A percentile compares a stretch with the other conserved stretches of the same genome.
Evolutionary conservation across 2,888 invertebrate species (phyloP).

Genomic region (Lissocephala sabroskyi): DNA sequence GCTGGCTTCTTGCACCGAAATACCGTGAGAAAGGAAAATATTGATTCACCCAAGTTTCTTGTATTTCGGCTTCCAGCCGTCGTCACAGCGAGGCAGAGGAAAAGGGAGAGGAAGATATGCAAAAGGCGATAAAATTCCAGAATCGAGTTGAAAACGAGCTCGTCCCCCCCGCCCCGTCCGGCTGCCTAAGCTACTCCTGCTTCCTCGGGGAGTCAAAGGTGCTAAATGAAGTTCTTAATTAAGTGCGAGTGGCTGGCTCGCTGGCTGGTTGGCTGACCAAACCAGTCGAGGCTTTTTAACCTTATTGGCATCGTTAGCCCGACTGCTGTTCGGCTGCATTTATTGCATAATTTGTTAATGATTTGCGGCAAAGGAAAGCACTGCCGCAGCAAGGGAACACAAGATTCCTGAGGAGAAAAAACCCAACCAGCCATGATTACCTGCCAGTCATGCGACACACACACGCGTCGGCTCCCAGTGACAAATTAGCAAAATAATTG

Average conservation of each 20-base stretch:
- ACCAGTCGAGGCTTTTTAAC: background rate
- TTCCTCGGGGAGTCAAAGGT: constrained; percentile 39
- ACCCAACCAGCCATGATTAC: background rate
- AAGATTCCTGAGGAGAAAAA: background rate
- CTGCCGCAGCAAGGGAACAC: background rate
- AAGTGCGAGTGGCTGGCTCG: constrained; percentile 53
- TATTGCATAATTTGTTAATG: constrained; percentile 59
- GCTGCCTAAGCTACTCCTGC: constrained; percentile 4
- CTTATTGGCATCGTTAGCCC: constrained; percentile 38
- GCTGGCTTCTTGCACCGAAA: constrained; percentile 33
- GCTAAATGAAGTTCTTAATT: constrained; percentile 65
- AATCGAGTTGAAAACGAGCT: too few relatives aligned
- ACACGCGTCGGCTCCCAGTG: constrained; percentile 40
- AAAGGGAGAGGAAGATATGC: constrained; percentile 39
- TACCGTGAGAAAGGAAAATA: constrained; percentile 64
- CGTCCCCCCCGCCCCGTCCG: too few relatives aligned
- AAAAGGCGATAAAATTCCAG: constrained; percentile 62
- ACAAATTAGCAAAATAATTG: constrained; percentile 45
- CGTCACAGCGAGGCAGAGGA: background rate
- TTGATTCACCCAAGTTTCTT: constrained; percentile 43
- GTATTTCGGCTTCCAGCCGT: background rate
- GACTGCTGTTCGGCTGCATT: constrained; percentile 45
- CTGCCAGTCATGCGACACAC: constrained; percentile 36
- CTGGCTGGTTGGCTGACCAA: constrained; percentile 14
- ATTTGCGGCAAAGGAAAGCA: constrained; percentile 7